Evolutionary conservation across 2,113 vertebrate genomes (phyloP), one percentile per base, ranked within the genome.

Genomic region (Alectura lathami): DNA sequence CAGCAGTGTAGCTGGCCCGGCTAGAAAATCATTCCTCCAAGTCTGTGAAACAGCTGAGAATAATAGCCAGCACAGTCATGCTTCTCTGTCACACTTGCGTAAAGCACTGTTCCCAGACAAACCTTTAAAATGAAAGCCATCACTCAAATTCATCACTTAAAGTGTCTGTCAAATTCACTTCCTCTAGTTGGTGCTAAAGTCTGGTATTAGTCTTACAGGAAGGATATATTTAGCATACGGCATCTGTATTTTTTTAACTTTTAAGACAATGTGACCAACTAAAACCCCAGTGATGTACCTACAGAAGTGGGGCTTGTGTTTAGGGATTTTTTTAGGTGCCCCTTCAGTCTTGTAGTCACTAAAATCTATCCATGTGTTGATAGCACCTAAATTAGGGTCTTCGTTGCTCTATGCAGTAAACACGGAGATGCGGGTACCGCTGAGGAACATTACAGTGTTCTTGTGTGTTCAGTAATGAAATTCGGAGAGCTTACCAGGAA

Each of bases 1-100:
- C 77, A 94, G 80, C 56, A 95, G 17, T 87, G 74, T 87, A 93
- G 62, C 66, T 92, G 86, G 66, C 86, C 83, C 69, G 91, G 80
- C 84, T 86, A 91, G 84, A 92, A 94, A 67, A 92, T 76, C 57
- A 84, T 36, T 93, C 23, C 75, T 96, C 72, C 63, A 81, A 83
- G 79, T 67, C 63, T 95, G 59, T 73, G 80, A 64, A 97, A 89
- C 79, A 91, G 89, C 75, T 80, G 82, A 94, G 67, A 83, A 89
- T 85, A 95, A 94, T 92, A 91, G 75, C 89, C 85, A 89, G 20
- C 26, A 91, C 69, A 18, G n/a, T 85, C 72, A n/a, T 63, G 38
- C 54, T 91, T 89, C 57, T 91, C 91, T 95, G 84, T 83, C 91
- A 70, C 34, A 70, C 47, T 67, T 89, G 72, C 0, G 0, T 86